Evolutionary conservation across 2,113 vertebrate genomes (phyloP).

Genomic region (Hippoglossus stenolepis): DNA sequence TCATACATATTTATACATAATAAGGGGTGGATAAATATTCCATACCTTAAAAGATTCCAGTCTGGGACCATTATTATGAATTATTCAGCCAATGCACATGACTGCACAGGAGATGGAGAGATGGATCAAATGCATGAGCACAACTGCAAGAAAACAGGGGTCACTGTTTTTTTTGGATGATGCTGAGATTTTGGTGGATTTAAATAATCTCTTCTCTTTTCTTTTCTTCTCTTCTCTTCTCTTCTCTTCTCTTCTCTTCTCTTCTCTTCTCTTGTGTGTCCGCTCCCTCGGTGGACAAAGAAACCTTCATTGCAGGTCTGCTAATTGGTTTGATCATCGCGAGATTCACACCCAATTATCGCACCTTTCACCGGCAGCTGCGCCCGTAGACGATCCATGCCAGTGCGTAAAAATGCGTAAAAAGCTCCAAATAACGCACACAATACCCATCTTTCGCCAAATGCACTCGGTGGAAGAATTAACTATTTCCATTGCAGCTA

Average conservation of each 20-base stretch:
- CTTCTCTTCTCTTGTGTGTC: not conserved
- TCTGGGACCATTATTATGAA: slow-evolving; percentile 69
- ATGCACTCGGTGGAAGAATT: not conserved
- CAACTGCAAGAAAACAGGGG: slow-evolving; percentile 1
- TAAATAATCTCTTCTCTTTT: slow-evolving; percentile 15
- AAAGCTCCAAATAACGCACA: slow-evolving; percentile 14
- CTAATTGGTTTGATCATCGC: slow-evolving; percentile 69
- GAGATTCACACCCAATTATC: slow-evolving; percentile 68
- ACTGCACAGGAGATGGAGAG: slow-evolving; percentile 24
- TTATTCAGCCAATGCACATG: slow-evolving; percentile 66
- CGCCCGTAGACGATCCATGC: slow-evolving; percentile 11
- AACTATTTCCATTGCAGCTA: not conserved
- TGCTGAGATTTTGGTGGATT: slow-evolving; percentile 26
- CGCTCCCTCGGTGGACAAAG: slow-evolving; percentile 66
- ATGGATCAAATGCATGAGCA: slow-evolving; percentile 17
- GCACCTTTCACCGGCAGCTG: slow-evolving; percentile 51
- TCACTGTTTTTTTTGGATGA: slow-evolving; percentile 3
- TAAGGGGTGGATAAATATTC: slow-evolving; percentile 65
- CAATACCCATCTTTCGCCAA: not conserved
- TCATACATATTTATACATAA: slow-evolving; percentile 66
- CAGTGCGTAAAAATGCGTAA: slow-evolving; percentile 27
- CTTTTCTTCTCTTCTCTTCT: slow-evolving; percentile 4
- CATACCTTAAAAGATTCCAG: slow-evolving; percentile 60
- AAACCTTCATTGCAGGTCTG: slow-evolving; percentile 35
- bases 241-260: slow-evolving; percentile 14